Evolutionary conservation across 2,113 vertebrate species (phyloP).

Genomic region (Phocoena sinus): DNA sequence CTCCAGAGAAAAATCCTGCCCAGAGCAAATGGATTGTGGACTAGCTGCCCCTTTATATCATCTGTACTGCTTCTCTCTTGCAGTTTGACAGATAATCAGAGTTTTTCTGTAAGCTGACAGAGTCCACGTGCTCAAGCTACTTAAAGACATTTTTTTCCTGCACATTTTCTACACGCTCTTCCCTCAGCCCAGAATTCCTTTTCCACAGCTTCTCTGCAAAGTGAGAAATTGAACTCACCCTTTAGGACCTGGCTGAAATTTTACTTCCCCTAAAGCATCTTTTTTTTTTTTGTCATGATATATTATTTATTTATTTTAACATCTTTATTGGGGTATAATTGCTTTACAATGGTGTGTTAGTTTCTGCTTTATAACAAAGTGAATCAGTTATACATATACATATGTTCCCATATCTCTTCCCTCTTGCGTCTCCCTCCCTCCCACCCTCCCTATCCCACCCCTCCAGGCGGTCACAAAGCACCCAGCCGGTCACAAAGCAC

Average conservation of each 20-base stretch:
- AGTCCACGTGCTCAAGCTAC: neutral
- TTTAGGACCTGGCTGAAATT: conserved; percentile 30
- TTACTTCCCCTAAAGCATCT: neutral
- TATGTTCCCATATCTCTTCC: too few relatives aligned
- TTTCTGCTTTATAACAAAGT: too few relatives aligned
- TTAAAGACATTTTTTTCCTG: neutral
- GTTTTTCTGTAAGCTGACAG: conserved; percentile 17
- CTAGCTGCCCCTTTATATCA: neutral
- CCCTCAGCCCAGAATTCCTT: neutral
- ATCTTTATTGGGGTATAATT: too few relatives aligned
- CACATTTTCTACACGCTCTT: neutral
- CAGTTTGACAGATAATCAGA: conserved; percentile 1
- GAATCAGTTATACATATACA: too few relatives aligned
- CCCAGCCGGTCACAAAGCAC: too few relatives aligned
- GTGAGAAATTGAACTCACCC: neutral
- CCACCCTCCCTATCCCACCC: too few relatives aligned
- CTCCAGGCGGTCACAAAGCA: too few relatives aligned
- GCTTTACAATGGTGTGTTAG: too few relatives aligned
- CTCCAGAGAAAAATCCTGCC: neutral
- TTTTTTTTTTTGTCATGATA: neutral
- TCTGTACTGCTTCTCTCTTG: neutral
- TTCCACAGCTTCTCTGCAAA: neutral
- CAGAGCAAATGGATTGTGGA: neutral
- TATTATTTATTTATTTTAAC: too few relatives aligned
- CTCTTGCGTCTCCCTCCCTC: too few relatives aligned